Percentiles rank a stretch among this genome's conserved stretches.
Evolutionary conservation across 2,797 vertebrate species (phyloP).

Genomic region (Rhinogobio ventralis): DNA sequence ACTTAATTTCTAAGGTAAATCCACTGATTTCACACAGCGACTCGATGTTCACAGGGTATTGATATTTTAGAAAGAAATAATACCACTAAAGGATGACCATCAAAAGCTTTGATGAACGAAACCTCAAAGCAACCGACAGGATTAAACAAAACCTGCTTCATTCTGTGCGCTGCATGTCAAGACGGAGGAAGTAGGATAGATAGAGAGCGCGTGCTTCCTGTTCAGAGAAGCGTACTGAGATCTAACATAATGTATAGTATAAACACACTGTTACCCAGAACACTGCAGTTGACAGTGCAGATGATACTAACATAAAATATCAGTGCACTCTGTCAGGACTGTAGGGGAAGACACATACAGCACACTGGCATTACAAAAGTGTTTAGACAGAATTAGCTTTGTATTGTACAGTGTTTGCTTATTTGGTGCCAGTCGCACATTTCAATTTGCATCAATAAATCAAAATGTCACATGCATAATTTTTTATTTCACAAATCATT

Average conservation of each 20-base stretch:
- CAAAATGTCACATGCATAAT: not conserved
- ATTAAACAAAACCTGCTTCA: slow-evolving; percentile 42
- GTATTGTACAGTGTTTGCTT: not conserved
- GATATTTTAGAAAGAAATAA: slow-evolving; percentile 42
- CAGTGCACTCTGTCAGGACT: slow-evolving; percentile 9
- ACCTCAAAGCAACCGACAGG: slow-evolving; percentile 22
- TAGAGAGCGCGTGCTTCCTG: slow-evolving; percentile 14
- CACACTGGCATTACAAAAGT: not conserved
- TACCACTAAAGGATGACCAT: slow-evolving; percentile 30
- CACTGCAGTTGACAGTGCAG: slow-evolving; percentile 34
- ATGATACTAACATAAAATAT: slow-evolving; percentile 20
- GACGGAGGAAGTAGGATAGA: slow-evolving; percentile 31
- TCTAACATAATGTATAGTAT: slow-evolving; percentile 13
- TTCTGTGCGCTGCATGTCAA: slow-evolving; percentile 54
- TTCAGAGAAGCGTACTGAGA: slow-evolving; percentile 12
- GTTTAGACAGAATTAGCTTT: not conserved
- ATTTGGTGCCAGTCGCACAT: not conserved
- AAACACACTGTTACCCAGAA: slow-evolving; percentile 19
- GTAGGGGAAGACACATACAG: not conserved
- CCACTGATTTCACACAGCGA: not conserved
- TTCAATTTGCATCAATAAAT: slow-evolving; percentile 16
- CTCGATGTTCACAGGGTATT: slow-evolving; percentile 20
- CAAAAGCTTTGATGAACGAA: slow-evolving; percentile 47
- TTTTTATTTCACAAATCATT: slow-evolving; percentile 14
- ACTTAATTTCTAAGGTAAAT: not conserved